Evolutionary conservation across 2,888 invertebrate species (phyloP).

Genomic region (Scelioninae gen. 1): DNA sequence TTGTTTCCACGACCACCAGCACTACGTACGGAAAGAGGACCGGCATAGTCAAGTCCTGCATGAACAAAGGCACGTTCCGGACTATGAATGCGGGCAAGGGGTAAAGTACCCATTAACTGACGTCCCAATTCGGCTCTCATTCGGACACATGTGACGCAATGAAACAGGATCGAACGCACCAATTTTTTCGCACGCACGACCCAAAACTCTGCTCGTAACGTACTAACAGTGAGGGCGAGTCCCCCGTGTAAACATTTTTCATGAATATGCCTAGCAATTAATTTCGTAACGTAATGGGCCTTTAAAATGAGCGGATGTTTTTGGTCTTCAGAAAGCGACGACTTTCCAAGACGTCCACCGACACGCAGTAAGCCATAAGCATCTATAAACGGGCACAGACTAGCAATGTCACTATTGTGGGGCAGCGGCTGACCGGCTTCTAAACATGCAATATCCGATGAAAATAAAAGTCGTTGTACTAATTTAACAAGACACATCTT

Average conservation of each 20-base stretch:
- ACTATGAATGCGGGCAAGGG: constrained; percentile 6
- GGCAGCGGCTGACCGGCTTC: too few relatives aligned
- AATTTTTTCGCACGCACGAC: too few relatives aligned
- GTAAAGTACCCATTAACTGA: too few relatives aligned
- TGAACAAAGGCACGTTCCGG: too few relatives aligned
- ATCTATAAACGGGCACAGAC: too few relatives aligned
- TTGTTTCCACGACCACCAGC: background rate
- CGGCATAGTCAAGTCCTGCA: constrained; percentile 60
- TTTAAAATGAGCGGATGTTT: constrained; percentile 9
- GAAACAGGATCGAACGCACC: too few relatives aligned
- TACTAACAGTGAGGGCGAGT: background rate
- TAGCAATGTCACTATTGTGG: too few relatives aligned
- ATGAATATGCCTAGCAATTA: constrained; percentile 5
- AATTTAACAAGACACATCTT: too few relatives aligned
- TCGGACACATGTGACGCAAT: constrained; percentile 1
- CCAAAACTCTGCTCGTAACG: too few relatives aligned
- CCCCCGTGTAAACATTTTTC: constrained; percentile 25
- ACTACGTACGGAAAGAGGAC: constrained; percentile 20
- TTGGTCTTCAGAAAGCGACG: background rate
- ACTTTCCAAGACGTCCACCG: background rate
- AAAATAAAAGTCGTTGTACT: too few relatives aligned
- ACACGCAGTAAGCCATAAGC: background rate
- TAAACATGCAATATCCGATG: too few relatives aligned
- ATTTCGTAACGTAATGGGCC: background rate
- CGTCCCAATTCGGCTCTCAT: too few relatives aligned